Evolutionary conservation across 2,888 invertebrate genomes (phyloP).

Genomic region (Tryphoninae sp.): DNA sequence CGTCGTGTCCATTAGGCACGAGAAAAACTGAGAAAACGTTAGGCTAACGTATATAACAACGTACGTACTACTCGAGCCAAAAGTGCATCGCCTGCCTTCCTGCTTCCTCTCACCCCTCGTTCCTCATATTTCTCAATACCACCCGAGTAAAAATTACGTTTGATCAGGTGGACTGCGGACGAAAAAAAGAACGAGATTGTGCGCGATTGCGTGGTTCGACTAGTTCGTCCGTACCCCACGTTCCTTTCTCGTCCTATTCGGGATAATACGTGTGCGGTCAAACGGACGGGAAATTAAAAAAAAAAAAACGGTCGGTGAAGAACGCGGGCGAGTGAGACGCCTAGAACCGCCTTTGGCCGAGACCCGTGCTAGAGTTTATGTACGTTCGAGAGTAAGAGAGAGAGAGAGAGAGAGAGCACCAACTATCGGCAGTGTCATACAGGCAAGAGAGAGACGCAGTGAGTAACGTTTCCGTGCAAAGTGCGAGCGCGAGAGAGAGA

Average conservation of each 20-base stretch:
- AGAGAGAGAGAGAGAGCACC: conserved; percentile 47
- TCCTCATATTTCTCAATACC: neutral
- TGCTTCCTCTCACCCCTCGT: neutral
- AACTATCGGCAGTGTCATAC: conserved; percentile 28
- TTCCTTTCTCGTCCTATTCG: conserved; percentile 49
- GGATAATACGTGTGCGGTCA: conserved; percentile 41
- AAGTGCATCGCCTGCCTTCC: neutral
- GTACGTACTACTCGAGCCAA: conserved; percentile 9
- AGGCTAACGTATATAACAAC: conserved; percentile 22
- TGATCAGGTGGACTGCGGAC: neutral
- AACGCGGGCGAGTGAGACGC: conserved; percentile 46
- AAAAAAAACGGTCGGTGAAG: conserved; percentile 49
- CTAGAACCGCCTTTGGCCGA: conserved; percentile 14
- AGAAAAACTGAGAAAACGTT: conserved; percentile 14
- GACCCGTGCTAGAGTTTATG: conserved; percentile 6
- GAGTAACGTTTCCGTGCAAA: conserved; percentile 45
- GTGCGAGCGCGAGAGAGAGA: conserved; percentile 39
- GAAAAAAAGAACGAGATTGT: conserved; percentile 41
- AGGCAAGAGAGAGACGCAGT: conserved; percentile 12
- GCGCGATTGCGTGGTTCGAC: conserved; percentile 35
- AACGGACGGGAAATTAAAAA: conserved; percentile 47
- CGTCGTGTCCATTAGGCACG: conserved; percentile 26
- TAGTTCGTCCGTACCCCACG: conserved; percentile 26
- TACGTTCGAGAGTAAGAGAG: conserved; percentile 33
- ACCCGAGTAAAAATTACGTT: neutral